These are phyloP conservation scores for Crossocerus cetratus DNA, from an alignment of 2,888 invertebrate species.

Conservation along the genomic window DNA sequence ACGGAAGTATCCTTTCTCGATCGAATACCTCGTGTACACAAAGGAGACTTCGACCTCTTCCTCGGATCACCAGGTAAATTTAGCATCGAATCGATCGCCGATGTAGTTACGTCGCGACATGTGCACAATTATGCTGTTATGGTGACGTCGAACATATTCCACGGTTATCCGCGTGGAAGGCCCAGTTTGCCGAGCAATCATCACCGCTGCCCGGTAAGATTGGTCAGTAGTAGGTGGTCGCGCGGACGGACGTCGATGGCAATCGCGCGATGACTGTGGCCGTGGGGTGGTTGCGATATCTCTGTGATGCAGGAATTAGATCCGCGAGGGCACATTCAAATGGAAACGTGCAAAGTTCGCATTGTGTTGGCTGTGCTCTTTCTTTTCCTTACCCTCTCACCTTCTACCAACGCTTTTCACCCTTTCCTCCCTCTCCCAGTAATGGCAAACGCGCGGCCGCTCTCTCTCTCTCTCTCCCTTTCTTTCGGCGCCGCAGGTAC, in stretches of 20 bases:
- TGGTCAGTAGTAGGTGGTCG: background rate
- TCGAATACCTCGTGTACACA: no score
- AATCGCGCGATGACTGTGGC: constrained; percentile 1
- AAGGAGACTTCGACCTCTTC: constrained; percentile 17
- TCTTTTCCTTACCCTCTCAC: constrained; percentile 25
- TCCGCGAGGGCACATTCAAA: constrained; percentile 43
- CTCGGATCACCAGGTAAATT: constrained; percentile 28
- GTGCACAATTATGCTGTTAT: constrained; percentile 15
- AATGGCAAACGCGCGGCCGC: constrained; percentile 5
- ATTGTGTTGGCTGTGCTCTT: constrained; percentile 43
- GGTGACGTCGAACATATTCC: constrained; percentile 9
- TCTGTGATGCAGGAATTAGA: constrained; percentile 7
- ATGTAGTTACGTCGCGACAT: constrained; percentile 10
- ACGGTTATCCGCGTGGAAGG: constrained; percentile 18
- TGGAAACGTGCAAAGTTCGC: constrained; percentile 52
- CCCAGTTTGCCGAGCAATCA: constrained; percentile 6
- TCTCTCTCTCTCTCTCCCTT: background rate
- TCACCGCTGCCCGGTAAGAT: background rate
- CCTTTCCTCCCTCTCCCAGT: background rate
- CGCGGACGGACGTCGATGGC: constrained; percentile 6
- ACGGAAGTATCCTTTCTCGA: no score
- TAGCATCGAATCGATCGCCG: constrained; percentile 33
- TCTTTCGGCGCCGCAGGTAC: no score
- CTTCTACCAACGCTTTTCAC: background rate
- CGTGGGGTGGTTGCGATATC: background rate